Percentiles rank a stretch among this genome's conserved stretches.
phyloP scores from a whole-genome alignment of 2,888 invertebrate species.

The Agonopterix arenella region DNA sequence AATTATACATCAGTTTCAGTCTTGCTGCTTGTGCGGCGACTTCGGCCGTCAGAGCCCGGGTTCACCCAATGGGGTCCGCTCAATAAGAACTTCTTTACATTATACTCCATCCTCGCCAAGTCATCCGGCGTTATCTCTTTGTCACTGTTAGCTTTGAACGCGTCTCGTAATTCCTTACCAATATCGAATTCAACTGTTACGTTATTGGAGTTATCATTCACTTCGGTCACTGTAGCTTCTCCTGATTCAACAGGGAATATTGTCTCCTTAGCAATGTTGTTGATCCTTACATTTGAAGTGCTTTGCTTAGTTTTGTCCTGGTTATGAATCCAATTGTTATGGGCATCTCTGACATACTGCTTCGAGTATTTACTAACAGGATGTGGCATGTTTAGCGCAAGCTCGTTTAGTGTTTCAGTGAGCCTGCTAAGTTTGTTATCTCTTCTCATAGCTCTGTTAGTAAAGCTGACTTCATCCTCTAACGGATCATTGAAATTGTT shows the following conservation, averaged over 20 bases:
- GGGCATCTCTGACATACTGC: constrained; percentile 41
- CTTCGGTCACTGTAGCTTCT: constrained; percentile 53
- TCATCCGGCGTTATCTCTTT: constrained; percentile 72
- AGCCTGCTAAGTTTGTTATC: constrained; percentile 56
- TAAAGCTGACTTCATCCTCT: constrained; percentile 58
- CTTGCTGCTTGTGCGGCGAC: constrained; percentile 71
- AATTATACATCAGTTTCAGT: constrained; percentile 76
- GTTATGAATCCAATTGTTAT: constrained; percentile 47
- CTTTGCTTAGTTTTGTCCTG: constrained; percentile 33
- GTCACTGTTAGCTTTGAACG: constrained; percentile 44
- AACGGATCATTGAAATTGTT: constrained; percentile 62
- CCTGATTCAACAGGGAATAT: constrained; percentile 63
- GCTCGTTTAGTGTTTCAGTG: constrained; percentile 60
- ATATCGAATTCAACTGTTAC: constrained; percentile 33
- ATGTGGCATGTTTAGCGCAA: constrained; percentile 69
- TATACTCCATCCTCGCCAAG: constrained; percentile 85
- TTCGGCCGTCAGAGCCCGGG: constrained; percentile 40
- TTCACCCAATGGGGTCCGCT: constrained; percentile 71
- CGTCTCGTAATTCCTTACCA: constrained; percentile 39
- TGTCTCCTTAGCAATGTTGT: constrained; percentile 56
- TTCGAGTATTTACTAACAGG: constrained; percentile 68
- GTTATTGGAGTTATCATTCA: constrained; percentile 46
- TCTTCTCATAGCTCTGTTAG: constrained; percentile 40
- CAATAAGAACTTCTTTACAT: constrained; percentile 84
- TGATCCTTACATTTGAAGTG: constrained; percentile 28